Evolutionary conservation across 1,140 invertebrate genomes (phyloP).

Genomic region (Euborellia annulipes): DNA sequence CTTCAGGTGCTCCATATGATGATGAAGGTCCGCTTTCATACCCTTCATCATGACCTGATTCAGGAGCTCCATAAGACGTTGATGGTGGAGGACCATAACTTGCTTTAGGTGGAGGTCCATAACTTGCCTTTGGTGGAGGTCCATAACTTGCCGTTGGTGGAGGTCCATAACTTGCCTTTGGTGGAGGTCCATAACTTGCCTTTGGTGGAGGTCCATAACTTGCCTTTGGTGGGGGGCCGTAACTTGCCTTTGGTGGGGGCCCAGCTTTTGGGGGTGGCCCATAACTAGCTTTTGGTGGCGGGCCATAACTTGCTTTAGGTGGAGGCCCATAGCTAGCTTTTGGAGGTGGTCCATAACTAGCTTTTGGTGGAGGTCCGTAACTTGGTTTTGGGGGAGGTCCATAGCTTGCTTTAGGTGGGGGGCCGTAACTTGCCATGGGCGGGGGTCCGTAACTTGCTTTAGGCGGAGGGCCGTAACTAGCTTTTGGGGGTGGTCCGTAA

Average conservation of each 20-base stretch:
- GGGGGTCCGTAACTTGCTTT: constrained; percentile 14
- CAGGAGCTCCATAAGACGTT: constrained; percentile 6
- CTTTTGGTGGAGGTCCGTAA: constrained; percentile 14
- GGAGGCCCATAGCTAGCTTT: constrained; percentile 7
- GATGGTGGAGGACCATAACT: constrained; percentile 4
- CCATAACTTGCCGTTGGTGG: constrained; percentile 13
- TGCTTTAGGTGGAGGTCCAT: constrained; percentile 8
- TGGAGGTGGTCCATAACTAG: constrained; percentile 13
- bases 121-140: constrained; percentile 5
- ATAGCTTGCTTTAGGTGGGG: constrained; percentile 18
- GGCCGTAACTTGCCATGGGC: constrained; percentile 16
- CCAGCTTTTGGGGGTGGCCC: constrained; percentile 14
- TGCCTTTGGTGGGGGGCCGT: constrained; percentile 8
- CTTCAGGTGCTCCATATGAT: neutral
- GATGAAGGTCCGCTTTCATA: neutral
- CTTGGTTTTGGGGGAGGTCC: constrained; percentile 18
- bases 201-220: constrained; percentile 12
- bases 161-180: constrained; percentile 15
- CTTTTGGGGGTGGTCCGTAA: constrained; percentile 20
- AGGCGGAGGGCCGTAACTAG: constrained; percentile 19
- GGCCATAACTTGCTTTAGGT: constrained; percentile 10
- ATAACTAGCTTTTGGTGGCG: constrained; percentile 8
- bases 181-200: constrained; percentile 15
- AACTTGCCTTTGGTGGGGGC: constrained; percentile 9
- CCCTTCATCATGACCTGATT: neutral